Conservation (phyloP, 2,888 invertebrate genomes). For the Pocota personata region DNA sequence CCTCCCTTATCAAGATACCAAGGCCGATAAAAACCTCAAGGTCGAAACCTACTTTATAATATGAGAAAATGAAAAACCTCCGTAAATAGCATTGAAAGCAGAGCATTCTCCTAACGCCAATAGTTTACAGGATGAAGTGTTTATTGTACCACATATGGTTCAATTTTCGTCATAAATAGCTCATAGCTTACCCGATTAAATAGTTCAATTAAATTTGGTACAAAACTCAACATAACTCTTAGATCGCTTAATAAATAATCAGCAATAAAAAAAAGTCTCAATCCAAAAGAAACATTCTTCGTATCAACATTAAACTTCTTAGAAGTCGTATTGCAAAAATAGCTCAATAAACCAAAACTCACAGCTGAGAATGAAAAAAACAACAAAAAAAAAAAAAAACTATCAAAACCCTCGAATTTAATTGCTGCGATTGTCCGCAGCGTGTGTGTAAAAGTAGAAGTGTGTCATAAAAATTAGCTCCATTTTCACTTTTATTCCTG, state of each 20-base stretch:
- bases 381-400: neutral
- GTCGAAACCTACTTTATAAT: too few relatives aligned
- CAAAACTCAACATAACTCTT: neutral
- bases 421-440: neutral
- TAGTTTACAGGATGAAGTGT: too few relatives aligned
- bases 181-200: neutral
- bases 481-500: conserved; percentile 36
- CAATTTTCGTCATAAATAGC: neutral
- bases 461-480: conserved; percentile 16
- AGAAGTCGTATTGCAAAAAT: neutral
- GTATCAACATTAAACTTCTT: neutral
- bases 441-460: conserved; percentile 28
- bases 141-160: neutral
- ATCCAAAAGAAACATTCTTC: neutral
- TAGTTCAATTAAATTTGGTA: neutral
- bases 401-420: neutral
- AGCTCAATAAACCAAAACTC: neutral
- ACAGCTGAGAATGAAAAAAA: neutral
- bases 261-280: neutral
- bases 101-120: too few relatives aligned
- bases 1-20: too few relatives aligned
- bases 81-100: too few relatives aligned
- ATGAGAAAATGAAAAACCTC: too few relatives aligned
- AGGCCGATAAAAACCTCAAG: too few relatives aligned
- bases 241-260: neutral